phyloP scores from a whole-genome alignment of 2,888 invertebrate species.

The Dastarcus helophoroides region DNA sequence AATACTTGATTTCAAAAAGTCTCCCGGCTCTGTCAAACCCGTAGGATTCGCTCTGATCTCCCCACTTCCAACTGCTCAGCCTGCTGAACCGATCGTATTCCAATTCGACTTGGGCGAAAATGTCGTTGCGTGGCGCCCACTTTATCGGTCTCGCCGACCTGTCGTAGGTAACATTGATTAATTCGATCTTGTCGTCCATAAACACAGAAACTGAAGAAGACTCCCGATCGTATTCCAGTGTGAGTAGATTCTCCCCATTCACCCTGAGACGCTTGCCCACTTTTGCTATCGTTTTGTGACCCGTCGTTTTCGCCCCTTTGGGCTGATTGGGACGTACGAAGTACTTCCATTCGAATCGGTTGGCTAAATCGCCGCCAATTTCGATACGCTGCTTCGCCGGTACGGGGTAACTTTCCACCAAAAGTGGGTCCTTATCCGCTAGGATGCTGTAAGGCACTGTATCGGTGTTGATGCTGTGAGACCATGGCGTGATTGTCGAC shows the following conservation, averaged over 20 bases:
- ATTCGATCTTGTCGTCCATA: conserved; percentile 76
- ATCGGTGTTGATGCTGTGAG: conserved; percentile 79
- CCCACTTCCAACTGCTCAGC: conserved; percentile 85
- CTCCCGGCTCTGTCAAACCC: conserved; percentile 84
- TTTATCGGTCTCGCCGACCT: conserved; percentile 72
- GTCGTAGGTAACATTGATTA: conserved; percentile 79
- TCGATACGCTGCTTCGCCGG: conserved; percentile 84
- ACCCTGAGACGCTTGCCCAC: conserved; percentile 77
- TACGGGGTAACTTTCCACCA: conserved; percentile 83
- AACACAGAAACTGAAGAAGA: conserved; percentile 76
- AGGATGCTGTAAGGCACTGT: conserved; percentile 83
- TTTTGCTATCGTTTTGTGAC: conserved; percentile 61
- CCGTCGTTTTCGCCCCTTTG: conserved; percentile 43
- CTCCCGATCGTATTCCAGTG: conserved; percentile 83
- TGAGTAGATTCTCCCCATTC: conserved; percentile 83
- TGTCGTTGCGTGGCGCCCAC: conserved; percentile 75
- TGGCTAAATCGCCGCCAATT: conserved; percentile 81
- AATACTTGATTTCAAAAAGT: conserved; percentile 79
- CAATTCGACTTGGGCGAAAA: conserved; percentile 79
- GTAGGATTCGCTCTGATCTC: conserved; percentile 79
- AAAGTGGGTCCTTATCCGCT: conserved; percentile 74
- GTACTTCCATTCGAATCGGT: conserved; percentile 92
- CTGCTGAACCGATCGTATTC: conserved; percentile 88
- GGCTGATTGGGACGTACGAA: conserved; percentile 67
- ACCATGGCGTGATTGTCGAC: conserved; percentile 70